Conservation (phyloP, 2,113 vertebrate genomes). For the Taxidea taxus region DNA sequence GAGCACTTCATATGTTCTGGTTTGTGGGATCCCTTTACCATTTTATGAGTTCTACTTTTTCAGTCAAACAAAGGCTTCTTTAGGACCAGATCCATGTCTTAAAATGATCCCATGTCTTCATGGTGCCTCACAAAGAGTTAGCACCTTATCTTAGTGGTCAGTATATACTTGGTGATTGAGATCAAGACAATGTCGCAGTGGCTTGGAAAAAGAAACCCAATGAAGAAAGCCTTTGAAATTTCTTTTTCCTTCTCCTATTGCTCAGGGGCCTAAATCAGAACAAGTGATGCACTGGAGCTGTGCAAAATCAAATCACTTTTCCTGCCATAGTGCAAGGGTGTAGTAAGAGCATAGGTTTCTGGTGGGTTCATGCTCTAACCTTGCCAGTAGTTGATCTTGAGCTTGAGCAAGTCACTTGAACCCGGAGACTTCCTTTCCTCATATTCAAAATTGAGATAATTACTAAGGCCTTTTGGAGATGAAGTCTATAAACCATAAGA, state of each 20-base stretch:
- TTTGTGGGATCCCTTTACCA: neutral
- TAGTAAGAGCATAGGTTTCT: neutral
- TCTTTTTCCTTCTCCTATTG: neutral
- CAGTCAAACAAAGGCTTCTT: neutral
- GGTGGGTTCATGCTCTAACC: neutral
- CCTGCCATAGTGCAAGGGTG: neutral
- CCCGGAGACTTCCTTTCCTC: neutral
- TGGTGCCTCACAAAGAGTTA: neutral
- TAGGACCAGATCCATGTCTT: neutral
- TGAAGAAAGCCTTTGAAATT: neutral
- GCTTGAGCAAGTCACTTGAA: neutral
- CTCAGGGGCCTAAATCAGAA: neutral
- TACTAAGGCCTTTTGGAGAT: neutral
- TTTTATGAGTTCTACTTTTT: slow-evolving; percentile 23
- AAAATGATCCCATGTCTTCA: neutral
- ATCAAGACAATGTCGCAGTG: neutral
- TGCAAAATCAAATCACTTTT: neutral
- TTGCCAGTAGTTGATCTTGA: neutral
- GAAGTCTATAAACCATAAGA: neutral
- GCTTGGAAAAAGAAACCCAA: neutral
- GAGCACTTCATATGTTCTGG: neutral
- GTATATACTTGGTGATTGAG: neutral
- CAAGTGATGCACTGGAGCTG: neutral
- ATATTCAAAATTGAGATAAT: neutral
- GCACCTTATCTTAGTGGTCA: neutral